Evolutionary conservation across 2,113 vertebrate genomes (phyloP).

Genomic region (Stomatorhinus ivindoensis): DNA sequence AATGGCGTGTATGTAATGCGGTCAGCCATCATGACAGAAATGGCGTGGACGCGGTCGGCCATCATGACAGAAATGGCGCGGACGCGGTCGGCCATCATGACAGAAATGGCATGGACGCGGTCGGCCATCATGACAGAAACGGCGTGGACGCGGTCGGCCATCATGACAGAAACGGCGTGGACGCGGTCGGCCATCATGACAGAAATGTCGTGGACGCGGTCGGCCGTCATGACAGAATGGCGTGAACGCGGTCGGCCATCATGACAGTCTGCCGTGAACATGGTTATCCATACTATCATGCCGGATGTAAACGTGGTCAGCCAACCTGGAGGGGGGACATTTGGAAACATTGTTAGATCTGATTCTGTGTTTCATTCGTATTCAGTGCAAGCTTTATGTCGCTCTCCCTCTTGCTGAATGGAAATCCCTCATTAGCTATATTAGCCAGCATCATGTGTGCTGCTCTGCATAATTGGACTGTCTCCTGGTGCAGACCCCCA

Average conservation of each 20-base stretch:
- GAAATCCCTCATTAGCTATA: conserved; percentile 8
- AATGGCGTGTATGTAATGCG: no score
- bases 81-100: neutral
- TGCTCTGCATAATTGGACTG: conserved; percentile 2
- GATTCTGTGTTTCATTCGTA: neutral
- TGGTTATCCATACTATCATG: neutral
- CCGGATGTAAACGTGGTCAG: neutral
- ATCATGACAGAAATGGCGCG: neutral
- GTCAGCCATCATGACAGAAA: no score
- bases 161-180: neutral
- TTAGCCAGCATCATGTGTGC: conserved; percentile 5
- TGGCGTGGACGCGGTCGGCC: no score
- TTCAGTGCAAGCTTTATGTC: neutral
- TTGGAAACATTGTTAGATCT: neutral
- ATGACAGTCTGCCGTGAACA: neutral
- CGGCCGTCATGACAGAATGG: neutral
- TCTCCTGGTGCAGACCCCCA: neutral
- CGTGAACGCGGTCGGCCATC: neutral
- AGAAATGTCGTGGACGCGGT: neutral
- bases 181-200: neutral
- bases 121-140: neutral
- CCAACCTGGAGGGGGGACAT: neutral
- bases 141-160: neutral
- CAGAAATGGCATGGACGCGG: neutral
- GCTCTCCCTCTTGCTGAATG: neutral